Evolutionary conservation across 2,113 vertebrate species (phyloP).

Genomic region (Xerus inauris): DNA sequence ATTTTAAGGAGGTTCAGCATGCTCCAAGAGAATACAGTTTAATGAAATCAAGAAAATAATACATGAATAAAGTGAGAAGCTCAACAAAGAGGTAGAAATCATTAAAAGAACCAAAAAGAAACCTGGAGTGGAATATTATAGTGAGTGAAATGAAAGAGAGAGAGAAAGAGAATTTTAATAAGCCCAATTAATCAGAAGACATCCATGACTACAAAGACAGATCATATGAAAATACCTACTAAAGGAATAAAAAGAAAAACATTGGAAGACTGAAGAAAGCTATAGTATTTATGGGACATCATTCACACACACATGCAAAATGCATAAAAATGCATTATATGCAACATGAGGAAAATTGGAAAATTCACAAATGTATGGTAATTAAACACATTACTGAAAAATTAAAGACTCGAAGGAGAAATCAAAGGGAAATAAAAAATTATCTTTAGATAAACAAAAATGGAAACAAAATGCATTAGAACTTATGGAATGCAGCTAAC

Average conservation of each 20-base stretch:
- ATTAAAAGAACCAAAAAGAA: not conserved
- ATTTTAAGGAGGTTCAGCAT: too few species aligned
- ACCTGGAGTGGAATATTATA: not conserved
- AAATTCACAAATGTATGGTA: not conserved
- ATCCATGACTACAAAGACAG: not conserved
- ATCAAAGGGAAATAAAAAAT: too few species aligned
- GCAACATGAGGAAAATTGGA: not conserved
- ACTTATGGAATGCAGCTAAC: not conserved
- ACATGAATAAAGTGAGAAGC: too few species aligned
- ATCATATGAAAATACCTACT: not conserved
- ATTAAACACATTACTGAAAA: not conserved
- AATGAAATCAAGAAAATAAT: not conserved
- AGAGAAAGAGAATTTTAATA: too few species aligned
- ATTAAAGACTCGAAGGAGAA: too few species aligned
- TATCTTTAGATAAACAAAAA: too few species aligned
- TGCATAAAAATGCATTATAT: not conserved
- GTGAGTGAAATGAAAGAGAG: not conserved
- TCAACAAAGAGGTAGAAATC: not conserved
- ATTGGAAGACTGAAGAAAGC: not conserved
- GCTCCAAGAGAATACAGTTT: too few species aligned
- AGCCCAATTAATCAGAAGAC: not conserved
- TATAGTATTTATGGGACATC: not conserved
- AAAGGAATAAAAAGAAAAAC: not conserved
- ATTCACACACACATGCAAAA: not conserved
- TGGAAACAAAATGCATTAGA: too few species aligned